Base-by-base conservation (phyloP, 2,113 vertebrate genomes). In the Anarhynchus alexandrinus region DNA sequence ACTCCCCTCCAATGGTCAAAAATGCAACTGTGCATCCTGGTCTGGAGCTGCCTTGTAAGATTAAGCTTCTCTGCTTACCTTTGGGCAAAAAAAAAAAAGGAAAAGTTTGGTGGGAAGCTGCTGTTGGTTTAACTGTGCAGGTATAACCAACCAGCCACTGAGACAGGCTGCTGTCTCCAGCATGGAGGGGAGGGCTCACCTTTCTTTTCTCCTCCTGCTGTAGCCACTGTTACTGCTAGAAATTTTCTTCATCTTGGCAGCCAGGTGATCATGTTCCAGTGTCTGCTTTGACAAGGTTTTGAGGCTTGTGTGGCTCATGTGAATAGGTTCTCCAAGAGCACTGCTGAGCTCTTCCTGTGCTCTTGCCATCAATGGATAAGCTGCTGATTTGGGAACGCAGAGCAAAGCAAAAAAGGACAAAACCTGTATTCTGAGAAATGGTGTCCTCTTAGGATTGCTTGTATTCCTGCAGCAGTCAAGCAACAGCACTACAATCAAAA, bases 21-120 rank as follows among this genome's bases (percentile, higher is more conserved):
- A 99, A 99, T 66, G 98, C 98, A 13, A 98, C 99, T 0, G 98
- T 99, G 82, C 99, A 99, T 94, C 98, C 99, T 1, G 99, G 99
- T 21, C 98, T 99, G 96, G 99, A 99, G 97, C 97, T 99, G 66
- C 99, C 99, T 1, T 96, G 99, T 99, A 99, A 99, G 99, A 92
- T 65, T 43, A 42, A 79, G 34, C 59, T 47, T 78, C 64, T 86
- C 55, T 74, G 57, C 93, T 94, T 76, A 69, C 42, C 27, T 80
- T 51, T 69, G 38, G 12, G 2, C 1, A 12, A 9, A 19, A 38
- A 17, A 49, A 49, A 45, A 34, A 7, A 6, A 5, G 15, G 7
- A 7, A 27, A n/a, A 42, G 13, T 36, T 52, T 70, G 42, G 23
- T 70, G 73, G 81, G 72, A 59, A 57, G 17, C 55, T 15, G 27